Percentiles rank a stretch among this genome's conserved stretches.
These are phyloP conservation scores for Morpho achilles DNA, from an alignment of 2,888 invertebrate species.

Conservation along the genomic window DNA sequence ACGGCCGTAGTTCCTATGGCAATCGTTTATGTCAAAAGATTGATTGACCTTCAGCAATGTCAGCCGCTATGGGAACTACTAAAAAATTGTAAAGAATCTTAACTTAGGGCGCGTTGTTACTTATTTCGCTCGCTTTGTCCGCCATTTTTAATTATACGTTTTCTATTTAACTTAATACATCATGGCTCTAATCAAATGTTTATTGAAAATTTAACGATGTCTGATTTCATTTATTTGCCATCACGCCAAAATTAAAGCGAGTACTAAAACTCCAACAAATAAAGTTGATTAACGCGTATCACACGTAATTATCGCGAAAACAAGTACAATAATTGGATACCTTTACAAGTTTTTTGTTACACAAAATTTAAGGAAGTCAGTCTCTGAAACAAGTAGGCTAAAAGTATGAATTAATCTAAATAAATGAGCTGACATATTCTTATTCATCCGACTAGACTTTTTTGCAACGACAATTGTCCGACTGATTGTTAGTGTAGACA, in stretches of 20 bases:
- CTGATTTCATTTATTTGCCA: background rate
- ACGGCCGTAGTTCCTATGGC: conserved; percentile 24
- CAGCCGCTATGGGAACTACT: no score
- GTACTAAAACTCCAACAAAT: background rate
- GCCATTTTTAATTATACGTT: no score
- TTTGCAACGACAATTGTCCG: no score
- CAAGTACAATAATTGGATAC: conserved; percentile 10
- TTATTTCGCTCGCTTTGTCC: no score
- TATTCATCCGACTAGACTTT: background rate
- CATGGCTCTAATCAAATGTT: no score
- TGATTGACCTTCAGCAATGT: no score
- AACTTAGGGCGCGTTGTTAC: no score
- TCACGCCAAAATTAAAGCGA: background rate
- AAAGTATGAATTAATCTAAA: conserved; percentile 14
- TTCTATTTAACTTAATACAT: no score
- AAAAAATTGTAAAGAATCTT: no score
- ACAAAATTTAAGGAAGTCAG: conserved; percentile 13
- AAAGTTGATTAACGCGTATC: conserved; percentile 6
- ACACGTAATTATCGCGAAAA: conserved; percentile 10
- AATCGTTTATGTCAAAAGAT: conserved; percentile 9
- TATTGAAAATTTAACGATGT: background rate
- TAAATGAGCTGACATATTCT: conserved; percentile 3
- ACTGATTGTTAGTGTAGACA: no score
- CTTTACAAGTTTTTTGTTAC: conserved; percentile 13
- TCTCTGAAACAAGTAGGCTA: conserved; percentile 7